A percentile compares a stretch with the other conserved stretches of the same genome.
phyloP scores from a whole-genome alignment of 2,113 vertebrate genomes.

The Lycaon pictus region DNA sequence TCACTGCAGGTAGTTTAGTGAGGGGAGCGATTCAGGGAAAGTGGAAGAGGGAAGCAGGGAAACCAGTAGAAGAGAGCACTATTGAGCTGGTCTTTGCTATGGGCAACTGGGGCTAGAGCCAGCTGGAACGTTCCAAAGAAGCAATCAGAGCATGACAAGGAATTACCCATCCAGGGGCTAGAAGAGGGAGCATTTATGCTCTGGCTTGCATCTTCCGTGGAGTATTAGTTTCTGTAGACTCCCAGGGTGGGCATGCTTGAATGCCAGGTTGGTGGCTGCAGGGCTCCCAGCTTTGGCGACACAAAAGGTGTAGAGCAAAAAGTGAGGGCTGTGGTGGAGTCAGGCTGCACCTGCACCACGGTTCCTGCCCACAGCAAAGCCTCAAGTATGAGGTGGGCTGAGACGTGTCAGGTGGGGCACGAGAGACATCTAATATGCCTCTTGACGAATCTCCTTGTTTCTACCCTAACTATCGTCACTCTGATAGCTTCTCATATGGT shows the following conservation, averaged over 20 bases:
- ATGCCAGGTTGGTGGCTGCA: background rate
- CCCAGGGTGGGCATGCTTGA: background rate
- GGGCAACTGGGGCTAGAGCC: background rate
- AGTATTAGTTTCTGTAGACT: background rate
- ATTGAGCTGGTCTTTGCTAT: too few relatives aligned
- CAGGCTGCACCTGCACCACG: accelerated
- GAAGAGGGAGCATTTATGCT: background rate
- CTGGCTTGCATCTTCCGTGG: background rate
- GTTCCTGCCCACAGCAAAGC: background rate
- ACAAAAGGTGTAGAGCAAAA: background rate
- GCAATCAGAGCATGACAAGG: background rate
- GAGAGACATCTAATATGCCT: background rate
- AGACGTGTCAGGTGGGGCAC: background rate
- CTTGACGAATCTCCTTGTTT: background rate
- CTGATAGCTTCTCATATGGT: background rate
- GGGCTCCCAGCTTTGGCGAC: background rate
- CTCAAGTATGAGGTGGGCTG: background rate
- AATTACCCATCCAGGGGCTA: background rate
- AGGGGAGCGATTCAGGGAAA: background rate
- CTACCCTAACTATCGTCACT: background rate
- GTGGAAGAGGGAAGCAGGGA: background rate
- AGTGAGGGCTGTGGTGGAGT: accelerated
- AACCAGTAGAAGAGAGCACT: background rate
- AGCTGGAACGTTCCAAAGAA: background rate
- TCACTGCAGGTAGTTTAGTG: accelerated